These are phyloP conservation scores for Augochlora pura DNA, from an alignment of 1,140 invertebrate genomes.

Conservation along the genomic window DNA sequence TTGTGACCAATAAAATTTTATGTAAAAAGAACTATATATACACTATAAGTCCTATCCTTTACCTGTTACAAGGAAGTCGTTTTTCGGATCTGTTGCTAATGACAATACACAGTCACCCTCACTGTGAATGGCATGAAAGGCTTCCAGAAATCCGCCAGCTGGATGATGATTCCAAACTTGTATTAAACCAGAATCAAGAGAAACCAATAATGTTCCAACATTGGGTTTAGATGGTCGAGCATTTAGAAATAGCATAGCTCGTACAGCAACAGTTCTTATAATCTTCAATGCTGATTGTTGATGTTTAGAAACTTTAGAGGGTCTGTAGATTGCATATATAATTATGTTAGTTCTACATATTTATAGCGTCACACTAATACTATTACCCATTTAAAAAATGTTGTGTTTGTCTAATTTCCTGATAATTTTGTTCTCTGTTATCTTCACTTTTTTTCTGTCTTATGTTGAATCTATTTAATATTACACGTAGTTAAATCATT, in stretches of 20 bases:
- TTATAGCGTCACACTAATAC: neutral
- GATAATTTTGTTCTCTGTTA: neutral
- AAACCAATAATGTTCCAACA: slow-evolving; percentile 83
- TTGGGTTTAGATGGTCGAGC: slow-evolving; percentile 78
- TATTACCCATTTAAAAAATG: neutral
- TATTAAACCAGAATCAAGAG: slow-evolving; percentile 84
- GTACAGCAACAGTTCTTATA: slow-evolving; percentile 75
- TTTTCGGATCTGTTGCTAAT: slow-evolving; percentile 83
- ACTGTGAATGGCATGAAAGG: slow-evolving; percentile 84
- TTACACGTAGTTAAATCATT: neutral
- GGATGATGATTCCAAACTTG: slow-evolving; percentile 88
- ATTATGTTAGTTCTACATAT: neutral
- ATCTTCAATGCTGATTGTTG: slow-evolving; percentile 60
- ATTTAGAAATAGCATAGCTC: slow-evolving; percentile 81
- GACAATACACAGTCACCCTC: slow-evolving; percentile 84
- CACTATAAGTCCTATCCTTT: neutral
- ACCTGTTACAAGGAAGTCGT: slow-evolving; percentile 86
- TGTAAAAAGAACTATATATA: neutral
- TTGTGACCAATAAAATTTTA: neutral
- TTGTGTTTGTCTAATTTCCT: slow-evolving; percentile 10
- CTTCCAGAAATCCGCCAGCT: slow-evolving; percentile 83
- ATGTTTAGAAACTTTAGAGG: slow-evolving; percentile 8
- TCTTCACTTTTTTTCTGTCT: slow-evolving; percentile 16
- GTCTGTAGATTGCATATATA: slow-evolving; percentile 8
- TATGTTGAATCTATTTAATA: slow-evolving; percentile 32